Conservation (phyloP, 1,140 invertebrate genomes). For the Nomia melanderi region DNA sequence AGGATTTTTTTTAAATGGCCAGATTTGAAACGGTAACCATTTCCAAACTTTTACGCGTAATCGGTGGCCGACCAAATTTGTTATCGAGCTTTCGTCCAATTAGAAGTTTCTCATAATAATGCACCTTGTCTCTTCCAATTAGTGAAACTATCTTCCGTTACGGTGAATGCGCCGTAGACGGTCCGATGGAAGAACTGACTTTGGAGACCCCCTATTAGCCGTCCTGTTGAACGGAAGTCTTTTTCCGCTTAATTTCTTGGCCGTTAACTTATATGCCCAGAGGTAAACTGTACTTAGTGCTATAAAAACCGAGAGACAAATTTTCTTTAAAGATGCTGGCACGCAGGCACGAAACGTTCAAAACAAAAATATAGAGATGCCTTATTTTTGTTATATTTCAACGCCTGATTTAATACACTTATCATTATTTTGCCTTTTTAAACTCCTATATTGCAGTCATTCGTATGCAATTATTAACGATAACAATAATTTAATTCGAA, state of each 20-base stretch:
- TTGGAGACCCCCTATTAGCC: neutral
- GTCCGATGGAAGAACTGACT: neutral
- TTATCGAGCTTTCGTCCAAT: conserved; percentile 6
- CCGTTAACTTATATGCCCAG: neutral
- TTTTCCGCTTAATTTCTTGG: neutral
- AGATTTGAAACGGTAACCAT: neutral
- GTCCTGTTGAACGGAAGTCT: neutral
- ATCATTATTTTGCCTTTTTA: too few relatives aligned
- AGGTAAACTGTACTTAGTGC: neutral
- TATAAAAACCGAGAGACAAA: too few relatives aligned
- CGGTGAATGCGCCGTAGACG: neutral
- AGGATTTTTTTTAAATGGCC: conserved; percentile 1
- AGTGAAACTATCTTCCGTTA: neutral
- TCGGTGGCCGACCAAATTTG: neutral
- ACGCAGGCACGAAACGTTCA: too few relatives aligned
- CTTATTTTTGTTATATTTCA: too few relatives aligned
- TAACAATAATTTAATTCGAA: too few relatives aligned
- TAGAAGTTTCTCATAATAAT: conserved; percentile 4
- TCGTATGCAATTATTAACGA: too few relatives aligned
- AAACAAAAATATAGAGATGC: too few relatives aligned
- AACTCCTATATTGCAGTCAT: too few relatives aligned
- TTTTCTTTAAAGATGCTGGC: too few relatives aligned
- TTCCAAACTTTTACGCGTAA: neutral
- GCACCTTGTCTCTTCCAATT: neutral
- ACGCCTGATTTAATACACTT: too few relatives aligned